phyloP scores from a whole-genome alignment of 1,140 invertebrate species.

The Ectropis grisescens region DNA sequence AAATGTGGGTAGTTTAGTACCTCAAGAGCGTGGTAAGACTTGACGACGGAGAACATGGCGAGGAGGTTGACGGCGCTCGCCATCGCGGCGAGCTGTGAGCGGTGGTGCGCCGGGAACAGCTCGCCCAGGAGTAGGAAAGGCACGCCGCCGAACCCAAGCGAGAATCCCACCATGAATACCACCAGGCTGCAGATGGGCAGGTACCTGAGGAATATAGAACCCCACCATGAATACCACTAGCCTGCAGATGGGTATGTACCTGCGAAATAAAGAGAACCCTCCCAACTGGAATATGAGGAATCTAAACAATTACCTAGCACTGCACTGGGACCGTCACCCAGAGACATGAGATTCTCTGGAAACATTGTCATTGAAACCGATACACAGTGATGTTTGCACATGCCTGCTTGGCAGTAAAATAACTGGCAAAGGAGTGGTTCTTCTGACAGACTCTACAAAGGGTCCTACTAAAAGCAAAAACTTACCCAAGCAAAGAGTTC shows the following conservation, averaged over 20 bases:
- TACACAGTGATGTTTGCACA: too few species aligned
- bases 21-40: constrained; percentile 69
- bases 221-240: constrained; percentile 83
- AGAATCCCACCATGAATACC: constrained; percentile 83
- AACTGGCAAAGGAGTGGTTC: too few species aligned
- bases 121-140: constrained; percentile 85
- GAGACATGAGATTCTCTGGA: too few species aligned
- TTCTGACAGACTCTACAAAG: too few species aligned
- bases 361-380: too few species aligned
- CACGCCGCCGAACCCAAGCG: constrained; percentile 84
- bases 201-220: constrained; percentile 72
- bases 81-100: constrained; percentile 81
- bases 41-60: constrained; percentile 87
- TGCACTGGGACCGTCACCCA: too few species aligned
- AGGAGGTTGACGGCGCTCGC: constrained; percentile 84
- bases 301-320: too few species aligned
- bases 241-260: constrained; percentile 81
- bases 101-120: constrained; percentile 80
- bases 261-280: constrained; percentile 34
- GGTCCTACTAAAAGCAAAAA: too few species aligned
- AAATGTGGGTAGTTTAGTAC: too few species aligned
- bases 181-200: constrained; percentile 82
- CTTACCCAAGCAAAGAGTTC: too few species aligned
- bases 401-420: too few species aligned
- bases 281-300: too few species aligned